These are phyloP conservation scores for Melanchra persicariae DNA, from an alignment of 2,888 invertebrate species.

Conservation along the genomic window DNA sequence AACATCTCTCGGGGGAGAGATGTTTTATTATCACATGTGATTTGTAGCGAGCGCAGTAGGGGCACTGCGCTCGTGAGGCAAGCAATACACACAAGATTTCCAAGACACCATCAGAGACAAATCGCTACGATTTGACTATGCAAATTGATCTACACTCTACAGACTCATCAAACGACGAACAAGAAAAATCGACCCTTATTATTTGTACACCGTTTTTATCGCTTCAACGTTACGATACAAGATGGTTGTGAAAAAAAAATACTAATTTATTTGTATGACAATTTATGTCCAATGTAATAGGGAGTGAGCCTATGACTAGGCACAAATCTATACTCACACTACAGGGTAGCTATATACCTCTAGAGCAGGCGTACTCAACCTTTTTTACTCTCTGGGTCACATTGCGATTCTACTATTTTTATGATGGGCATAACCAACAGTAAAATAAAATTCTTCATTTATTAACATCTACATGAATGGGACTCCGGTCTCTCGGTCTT, in stretches of 20 bases:
- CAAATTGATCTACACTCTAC: constrained; percentile 36
- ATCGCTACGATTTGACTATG: constrained; percentile 31
- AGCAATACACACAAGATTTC: constrained; percentile 8
- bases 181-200: not conserved
- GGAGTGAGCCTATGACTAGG: not conserved
- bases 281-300: not conserved
- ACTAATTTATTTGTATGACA: too few relatives aligned
- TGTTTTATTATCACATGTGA: not conserved
- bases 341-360: too few relatives aligned
- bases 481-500: too few relatives aligned
- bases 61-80: not conserved
- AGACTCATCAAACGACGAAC: constrained; percentile 18
- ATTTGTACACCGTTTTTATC: not conserved
- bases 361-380: too few relatives aligned
- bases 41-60: too few relatives aligned
- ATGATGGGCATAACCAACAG: too few relatives aligned
- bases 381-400: too few relatives aligned
- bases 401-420: too few relatives aligned
- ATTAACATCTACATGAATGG: too few relatives aligned
- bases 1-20: not conserved
- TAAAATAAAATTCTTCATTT: too few relatives aligned
- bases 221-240: not conserved
- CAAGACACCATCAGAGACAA: constrained; percentile 14
- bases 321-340: too few relatives aligned
- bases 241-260: not conserved